Evolutionary conservation across 2,888 invertebrate genomes (phyloP), one percentile per base, ranked within the genome.

Genomic region (Andricus curvator): DNA sequence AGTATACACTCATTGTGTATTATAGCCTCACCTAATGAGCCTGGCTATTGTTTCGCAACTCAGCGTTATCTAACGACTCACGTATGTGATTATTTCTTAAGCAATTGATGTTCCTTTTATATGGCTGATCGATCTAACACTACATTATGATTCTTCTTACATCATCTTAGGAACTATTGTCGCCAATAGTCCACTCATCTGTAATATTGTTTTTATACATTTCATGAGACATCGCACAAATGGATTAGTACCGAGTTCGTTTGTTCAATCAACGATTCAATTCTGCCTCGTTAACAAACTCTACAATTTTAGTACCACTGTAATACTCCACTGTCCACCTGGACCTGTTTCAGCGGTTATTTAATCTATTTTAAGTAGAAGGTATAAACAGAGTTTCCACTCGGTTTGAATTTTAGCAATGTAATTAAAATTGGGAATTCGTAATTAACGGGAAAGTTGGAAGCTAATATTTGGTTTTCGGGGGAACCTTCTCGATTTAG

Each of bases 31-130:
- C 51, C 8, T 74, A 74, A 74, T 74, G 70, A 74, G 70, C 56
- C 51, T 74, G 25, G 70, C 70, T 29, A 74, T 74, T 74, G 70
- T 74, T 74, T 56, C 33, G 70, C 13, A 74, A 74, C 25, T 74
- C 20, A 74, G 0, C 29, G 51, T 74, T 74, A 74, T 56, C 70
- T 74, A 74, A 74, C 51, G 20, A 51, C 44, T 51, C 70, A 33
- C 29, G 20, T 37, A 37, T 56, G 9, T 33, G 51, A 56, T 74
- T 74, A 74, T 74, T 74, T 74, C 70, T 51, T 74, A 13, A 37
- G 51, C 20, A 29, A 48, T 70, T 70, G 70, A 51, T 51, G 70
- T 48, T 51, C 70, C 29, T 74, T 74, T 74, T 74, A 74, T 62
- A 62, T 25, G 25, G 25, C 22, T 62, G 62, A 62, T 62, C 62